Conservation (phyloP, 2,113 vertebrate species). For the Nothocercus nigrocapillus region DNA sequence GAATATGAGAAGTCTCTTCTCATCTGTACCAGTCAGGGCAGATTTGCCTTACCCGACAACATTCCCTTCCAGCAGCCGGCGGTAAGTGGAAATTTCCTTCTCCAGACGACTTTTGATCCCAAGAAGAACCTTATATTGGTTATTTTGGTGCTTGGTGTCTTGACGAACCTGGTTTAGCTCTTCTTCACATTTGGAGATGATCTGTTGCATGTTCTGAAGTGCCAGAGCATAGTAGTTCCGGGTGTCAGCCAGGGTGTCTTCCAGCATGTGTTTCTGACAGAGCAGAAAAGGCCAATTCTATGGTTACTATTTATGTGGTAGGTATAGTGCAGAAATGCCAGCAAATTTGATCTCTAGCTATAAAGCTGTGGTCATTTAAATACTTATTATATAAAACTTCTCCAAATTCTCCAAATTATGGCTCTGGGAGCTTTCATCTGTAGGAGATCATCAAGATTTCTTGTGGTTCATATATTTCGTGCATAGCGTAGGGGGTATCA, state of each 20-base stretch:
- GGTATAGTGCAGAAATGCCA: background rate
- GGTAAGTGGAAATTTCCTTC: conserved; percentile 94
- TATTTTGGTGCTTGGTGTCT: conserved; percentile 86
- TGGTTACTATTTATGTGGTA: background rate
- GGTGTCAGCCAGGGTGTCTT: conserved; percentile 86
- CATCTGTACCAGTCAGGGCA: background rate
- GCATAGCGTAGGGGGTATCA: background rate
- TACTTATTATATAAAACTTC: background rate
- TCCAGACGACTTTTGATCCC: conserved; percentile 96
- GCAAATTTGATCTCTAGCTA: background rate
- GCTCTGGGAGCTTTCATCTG: background rate
- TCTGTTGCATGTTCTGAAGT: conserved; percentile 84
- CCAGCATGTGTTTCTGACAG: conserved; percentile 89
- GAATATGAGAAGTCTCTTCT: background rate
- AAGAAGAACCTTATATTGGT: conserved; percentile 88
- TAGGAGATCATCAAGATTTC: background rate
- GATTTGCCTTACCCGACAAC: conserved; percentile 80
- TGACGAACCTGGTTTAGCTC: conserved; percentile 85
- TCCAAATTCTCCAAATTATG: background rate
- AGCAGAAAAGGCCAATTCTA: background rate
- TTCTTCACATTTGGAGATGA: conserved; percentile 83
- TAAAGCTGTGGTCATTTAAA: conserved; percentile 4
- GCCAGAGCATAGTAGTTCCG: conserved; percentile 84
- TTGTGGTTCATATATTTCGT: background rate
- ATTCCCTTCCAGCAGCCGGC: conserved; percentile 90